Percentiles rank a stretch among this genome's conserved stretches.
These are phyloP conservation scores for Drosophila meridiana DNA, from an alignment of 2,888 invertebrate genomes.

Conservation along the genomic window DNA sequence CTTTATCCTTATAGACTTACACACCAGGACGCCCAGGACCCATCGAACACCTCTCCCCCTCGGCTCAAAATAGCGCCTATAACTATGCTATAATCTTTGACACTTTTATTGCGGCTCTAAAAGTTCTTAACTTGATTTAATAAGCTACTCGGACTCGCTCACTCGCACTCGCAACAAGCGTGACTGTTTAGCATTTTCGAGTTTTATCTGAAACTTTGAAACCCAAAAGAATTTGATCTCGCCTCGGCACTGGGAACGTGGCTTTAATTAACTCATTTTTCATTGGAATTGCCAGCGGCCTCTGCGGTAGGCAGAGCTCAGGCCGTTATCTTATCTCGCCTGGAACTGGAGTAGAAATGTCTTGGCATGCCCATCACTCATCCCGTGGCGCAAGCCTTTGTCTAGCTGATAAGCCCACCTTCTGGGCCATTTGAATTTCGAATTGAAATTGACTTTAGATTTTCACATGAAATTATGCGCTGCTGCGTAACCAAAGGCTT, in stretches of 20 bases:
- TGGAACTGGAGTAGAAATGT: constrained; percentile 34
- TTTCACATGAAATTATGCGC: constrained; percentile 67
- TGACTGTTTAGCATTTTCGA: constrained; percentile 66
- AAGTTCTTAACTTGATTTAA: constrained; percentile 85
- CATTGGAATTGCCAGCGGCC: constrained; percentile 78
- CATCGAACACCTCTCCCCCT: neutral
- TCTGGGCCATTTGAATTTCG: constrained; percentile 37
- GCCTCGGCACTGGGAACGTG: constrained; percentile 69
- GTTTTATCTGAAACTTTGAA: constrained; percentile 64
- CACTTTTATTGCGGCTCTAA: constrained; percentile 83
- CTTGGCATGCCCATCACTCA: constrained; percentile 68
- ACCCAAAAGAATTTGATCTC: constrained; percentile 73
- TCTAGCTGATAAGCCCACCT: constrained; percentile 57
- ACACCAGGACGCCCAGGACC: neutral
- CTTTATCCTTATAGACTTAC: constrained; percentile 56
- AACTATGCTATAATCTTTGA: constrained; percentile 83
- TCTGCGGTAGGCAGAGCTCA: constrained; percentile 15
- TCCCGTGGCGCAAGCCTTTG: constrained; percentile 62
- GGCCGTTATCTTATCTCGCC: constrained; percentile 70
- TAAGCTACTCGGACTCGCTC: constrained; percentile 68
- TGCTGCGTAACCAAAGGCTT: constrained; percentile 42
- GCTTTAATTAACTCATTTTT: constrained; percentile 85
- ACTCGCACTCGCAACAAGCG: constrained; percentile 37
- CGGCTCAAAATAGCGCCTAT: constrained; percentile 47
- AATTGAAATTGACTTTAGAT: constrained; percentile 57